phyloP scores from a whole-genome alignment of 2,888 invertebrate genomes.

The Chalcis sispes region DNA sequence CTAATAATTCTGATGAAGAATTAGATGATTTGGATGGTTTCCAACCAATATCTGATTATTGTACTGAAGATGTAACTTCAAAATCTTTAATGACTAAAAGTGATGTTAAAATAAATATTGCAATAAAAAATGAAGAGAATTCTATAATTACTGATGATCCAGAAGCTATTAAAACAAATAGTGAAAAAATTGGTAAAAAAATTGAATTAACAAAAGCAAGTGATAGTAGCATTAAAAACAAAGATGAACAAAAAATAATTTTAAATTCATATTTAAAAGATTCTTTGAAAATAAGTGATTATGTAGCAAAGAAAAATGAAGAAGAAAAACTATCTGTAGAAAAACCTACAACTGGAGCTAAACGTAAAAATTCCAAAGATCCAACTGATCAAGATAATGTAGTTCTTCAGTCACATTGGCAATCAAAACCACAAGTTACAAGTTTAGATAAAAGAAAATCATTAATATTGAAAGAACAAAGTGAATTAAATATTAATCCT shows the following conservation, averaged over 20 bases:
- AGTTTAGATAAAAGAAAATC: slow-evolving; percentile 46
- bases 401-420: slow-evolving; percentile 35
- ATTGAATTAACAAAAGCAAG: background rate
- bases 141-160: background rate
- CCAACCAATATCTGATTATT: slow-evolving; percentile 51
- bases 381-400: slow-evolving; percentile 6
- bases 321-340: slow-evolving; percentile 33
- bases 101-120: slow-evolving; percentile 21
- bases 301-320: slow-evolving; percentile 6
- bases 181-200: slow-evolving; percentile 3
- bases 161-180: background rate
- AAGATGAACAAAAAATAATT: slow-evolving; percentile 23
- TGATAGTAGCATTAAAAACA: slow-evolving; percentile 13
- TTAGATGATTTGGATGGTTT: slow-evolving; percentile 64
- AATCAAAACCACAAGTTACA: slow-evolving; percentile 7
- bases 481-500: slow-evolving; percentile 7
- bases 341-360: slow-evolving; percentile 26
- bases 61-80: slow-evolving; percentile 9
- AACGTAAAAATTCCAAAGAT: slow-evolving; percentile 29
- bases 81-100: slow-evolving; percentile 44
- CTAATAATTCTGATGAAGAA: slow-evolving; percentile 59
- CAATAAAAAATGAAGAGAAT: background rate
- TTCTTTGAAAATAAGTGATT: slow-evolving; percentile 38
- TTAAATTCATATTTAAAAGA: slow-evolving; percentile 45
- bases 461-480: slow-evolving; percentile 26